Evolutionary conservation across 2,888 invertebrate species (phyloP).

Genomic region (Brachynemurus nebulosus): DNA sequence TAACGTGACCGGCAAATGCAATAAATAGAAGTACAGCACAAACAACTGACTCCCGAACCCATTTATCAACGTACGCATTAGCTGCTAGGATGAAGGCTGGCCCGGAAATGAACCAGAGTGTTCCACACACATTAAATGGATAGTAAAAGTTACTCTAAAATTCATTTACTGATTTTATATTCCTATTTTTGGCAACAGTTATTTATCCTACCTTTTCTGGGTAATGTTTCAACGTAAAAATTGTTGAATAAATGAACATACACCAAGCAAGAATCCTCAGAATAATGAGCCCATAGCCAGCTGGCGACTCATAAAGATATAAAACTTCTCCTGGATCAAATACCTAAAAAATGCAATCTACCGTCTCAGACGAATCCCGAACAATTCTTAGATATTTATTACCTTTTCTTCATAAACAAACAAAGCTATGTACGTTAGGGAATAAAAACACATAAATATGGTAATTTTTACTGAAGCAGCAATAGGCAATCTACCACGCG

Average conservation of each 20-base stretch:
- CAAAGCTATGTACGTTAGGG: conserved; percentile 56
- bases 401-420: conserved; percentile 73
- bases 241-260: conserved; percentile 52
- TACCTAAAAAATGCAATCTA: conserved; percentile 35
- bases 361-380: not conserved
- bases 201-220: conserved; percentile 51
- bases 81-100: conserved; percentile 66
- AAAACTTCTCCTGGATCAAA: conserved; percentile 86
- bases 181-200: not conserved
- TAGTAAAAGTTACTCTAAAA: conserved; percentile 61
- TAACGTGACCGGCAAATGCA: conserved; percentile 45
- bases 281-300: conserved; percentile 69
- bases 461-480: conserved; percentile 62
- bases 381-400: conserved; percentile 14
- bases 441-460: conserved; percentile 64
- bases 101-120: conserved; percentile 75
- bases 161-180: not conserved
- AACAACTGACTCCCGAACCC: conserved; percentile 63
- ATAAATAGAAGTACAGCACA: conserved; percentile 47
- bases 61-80: conserved; percentile 66
- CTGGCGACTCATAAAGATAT: conserved; percentile 81
- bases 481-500: conserved; percentile 62
- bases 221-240: conserved; percentile 69
- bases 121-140: conserved; percentile 68
- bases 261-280: conserved; percentile 68